These are phyloP conservation scores for Andrena bicolor DNA, from an alignment of 2,888 invertebrate genomes.

Conservation along the genomic window DNA sequence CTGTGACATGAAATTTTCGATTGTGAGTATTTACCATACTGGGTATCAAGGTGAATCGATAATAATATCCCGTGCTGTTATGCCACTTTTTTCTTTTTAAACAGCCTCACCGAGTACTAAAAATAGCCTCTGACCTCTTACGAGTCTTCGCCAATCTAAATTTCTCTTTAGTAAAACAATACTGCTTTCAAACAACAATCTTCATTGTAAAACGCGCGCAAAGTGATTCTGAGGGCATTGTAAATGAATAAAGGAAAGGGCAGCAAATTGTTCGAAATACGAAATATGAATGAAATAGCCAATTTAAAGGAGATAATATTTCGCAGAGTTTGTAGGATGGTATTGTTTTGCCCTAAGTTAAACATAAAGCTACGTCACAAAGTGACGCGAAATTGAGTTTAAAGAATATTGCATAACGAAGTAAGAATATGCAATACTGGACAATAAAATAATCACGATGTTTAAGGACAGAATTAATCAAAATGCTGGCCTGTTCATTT, in stretches of 20 bases:
- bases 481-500: too few species aligned
- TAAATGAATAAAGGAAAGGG: background rate
- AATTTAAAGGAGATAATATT: background rate
- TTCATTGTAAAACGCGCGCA: background rate
- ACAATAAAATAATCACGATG: too few species aligned
- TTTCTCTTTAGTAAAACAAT: constrained; percentile 18
- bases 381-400: background rate
- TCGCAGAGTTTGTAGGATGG: background rate
- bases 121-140: constrained; percentile 27
- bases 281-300: background rate
- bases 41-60: constrained; percentile 31
- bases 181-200: background rate
- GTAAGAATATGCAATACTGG: too few species aligned
- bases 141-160: constrained; percentile 35
- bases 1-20: background rate
- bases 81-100: constrained; percentile 33
- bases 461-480: too few species aligned
- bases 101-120: constrained; percentile 27
- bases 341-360: too few species aligned
- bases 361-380: too few species aligned
- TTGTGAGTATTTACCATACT: constrained; percentile 16
- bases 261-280: background rate
- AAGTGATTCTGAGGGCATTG: background rate
- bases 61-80: constrained; percentile 29
- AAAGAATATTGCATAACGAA: background rate